phyloP scores from a whole-genome alignment of 2,797 vertebrate species.

The Lepus townsendii region DNA sequence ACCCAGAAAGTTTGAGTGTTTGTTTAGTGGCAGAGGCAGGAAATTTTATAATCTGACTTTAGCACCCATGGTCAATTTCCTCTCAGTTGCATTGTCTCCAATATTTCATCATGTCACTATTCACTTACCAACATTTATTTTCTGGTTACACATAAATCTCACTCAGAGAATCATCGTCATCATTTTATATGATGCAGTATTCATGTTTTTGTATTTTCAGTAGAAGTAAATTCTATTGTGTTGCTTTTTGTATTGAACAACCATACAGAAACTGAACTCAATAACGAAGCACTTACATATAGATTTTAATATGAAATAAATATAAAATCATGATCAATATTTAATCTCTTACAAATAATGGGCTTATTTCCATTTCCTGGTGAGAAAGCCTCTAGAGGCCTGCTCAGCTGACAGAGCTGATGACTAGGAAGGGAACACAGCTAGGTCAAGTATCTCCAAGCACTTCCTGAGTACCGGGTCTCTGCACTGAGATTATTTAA shows the following conservation, averaged over 20 bases:
- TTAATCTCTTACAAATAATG: slow-evolving; percentile 82
- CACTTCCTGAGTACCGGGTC: not conserved
- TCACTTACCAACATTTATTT: slow-evolving; percentile 15
- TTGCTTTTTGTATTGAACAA: slow-evolving; percentile 59
- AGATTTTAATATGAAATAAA: slow-evolving; percentile 81
- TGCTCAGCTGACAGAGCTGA: not conserved
- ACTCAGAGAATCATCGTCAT: not conserved
- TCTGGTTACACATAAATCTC: slow-evolving; percentile 10
- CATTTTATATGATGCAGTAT: slow-evolving; percentile 6
- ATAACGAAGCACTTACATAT: slow-evolving; percentile 78
- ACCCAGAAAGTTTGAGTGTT: not conserved
- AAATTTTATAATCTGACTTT: not conserved
- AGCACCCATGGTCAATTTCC: not conserved
- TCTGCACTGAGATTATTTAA: not conserved
- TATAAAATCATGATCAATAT: slow-evolving; percentile 83
- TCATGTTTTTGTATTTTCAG: slow-evolving; percentile 62
- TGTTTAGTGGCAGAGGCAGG: not conserved
- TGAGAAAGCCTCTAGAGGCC: slow-evolving; percentile 70
- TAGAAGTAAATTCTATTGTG: slow-evolving; percentile 44
- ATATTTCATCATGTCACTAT: not conserved
- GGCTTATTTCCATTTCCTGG: slow-evolving; percentile 83
- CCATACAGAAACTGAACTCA: slow-evolving; percentile 65
- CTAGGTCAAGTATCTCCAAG: not conserved
- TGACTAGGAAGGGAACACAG: slow-evolving; percentile 61
- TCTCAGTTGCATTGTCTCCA: not conserved